These are phyloP conservation scores for Scaptomyza graminum DNA, from an alignment of 1,140 invertebrate species.

Conservation along the genomic window DNA sequence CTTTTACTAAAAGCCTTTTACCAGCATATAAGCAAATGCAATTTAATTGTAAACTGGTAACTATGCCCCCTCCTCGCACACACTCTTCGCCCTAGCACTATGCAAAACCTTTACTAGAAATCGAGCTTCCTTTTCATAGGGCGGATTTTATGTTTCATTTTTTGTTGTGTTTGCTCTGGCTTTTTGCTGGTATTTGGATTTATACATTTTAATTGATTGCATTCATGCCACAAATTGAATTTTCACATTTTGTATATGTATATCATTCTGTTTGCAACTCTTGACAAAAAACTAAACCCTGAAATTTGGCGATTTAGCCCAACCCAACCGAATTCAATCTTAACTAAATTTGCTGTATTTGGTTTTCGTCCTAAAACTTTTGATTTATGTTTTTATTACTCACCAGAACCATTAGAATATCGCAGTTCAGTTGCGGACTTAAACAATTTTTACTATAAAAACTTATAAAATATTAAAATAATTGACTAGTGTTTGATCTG, in stretches of 20 bases:
- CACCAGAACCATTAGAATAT: background rate
- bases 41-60: conserved; percentile 68
- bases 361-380: no score
- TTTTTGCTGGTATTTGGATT: conserved; percentile 30
- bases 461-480: no score
- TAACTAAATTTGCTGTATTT: no score
- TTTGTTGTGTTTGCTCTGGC: conserved; percentile 25
- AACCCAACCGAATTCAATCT: no score
- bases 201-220: conserved; percentile 67
- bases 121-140: background rate
- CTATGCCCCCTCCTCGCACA: background rate
- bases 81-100: no score
- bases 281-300: no score
- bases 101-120: no score
- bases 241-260: conserved; percentile 1
- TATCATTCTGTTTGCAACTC: background rate
- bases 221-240: conserved; percentile 50
- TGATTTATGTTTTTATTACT: background rate
- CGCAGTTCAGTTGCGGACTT: no score
- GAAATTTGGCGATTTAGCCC: no score
- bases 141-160: conserved; percentile 9
- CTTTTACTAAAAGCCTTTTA: conserved; percentile 29
- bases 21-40: conserved; percentile 55
- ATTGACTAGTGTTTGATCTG: no score
- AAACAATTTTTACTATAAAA: no score